Evolutionary conservation across 2,797 vertebrate species (phyloP).

Genomic region (Lepidocolaptes lacrymiger): DNA sequence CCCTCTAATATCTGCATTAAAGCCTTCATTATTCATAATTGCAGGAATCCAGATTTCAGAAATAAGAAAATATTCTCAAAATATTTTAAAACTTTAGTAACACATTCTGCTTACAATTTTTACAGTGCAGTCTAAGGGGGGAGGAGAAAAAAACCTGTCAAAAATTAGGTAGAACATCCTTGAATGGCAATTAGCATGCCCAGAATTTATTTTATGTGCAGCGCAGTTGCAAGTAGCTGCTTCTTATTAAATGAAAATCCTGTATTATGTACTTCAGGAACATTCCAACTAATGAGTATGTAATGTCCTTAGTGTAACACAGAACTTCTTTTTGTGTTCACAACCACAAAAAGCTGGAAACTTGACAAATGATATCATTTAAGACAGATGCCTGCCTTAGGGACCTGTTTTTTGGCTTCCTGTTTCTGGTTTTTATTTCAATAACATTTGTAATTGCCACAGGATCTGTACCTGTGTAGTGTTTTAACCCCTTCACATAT

Average conservation of each 20-base stretch:
- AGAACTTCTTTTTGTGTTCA: conserved; percentile 74
- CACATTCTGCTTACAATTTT: neutral
- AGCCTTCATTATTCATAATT: neutral
- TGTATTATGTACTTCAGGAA: conserved; percentile 70
- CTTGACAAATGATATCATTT: conserved; percentile 82
- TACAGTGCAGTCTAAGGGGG: neutral
- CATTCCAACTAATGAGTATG: conserved; percentile 75
- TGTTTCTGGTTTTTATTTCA: conserved; percentile 84
- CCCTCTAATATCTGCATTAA: neutral
- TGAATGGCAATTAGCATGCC: conserved; percentile 55
- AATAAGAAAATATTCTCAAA: neutral
- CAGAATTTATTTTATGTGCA: conserved; percentile 70
- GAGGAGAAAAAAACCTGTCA: conserved; percentile 27
- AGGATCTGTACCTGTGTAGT: conserved; percentile 73
- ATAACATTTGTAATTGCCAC: conserved; percentile 78
- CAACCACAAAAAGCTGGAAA: conserved; percentile 79
- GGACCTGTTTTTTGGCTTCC: conserved; percentile 81
- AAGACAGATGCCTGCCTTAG: conserved; percentile 82
- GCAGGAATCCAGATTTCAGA: neutral
- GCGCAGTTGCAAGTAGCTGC: conserved; percentile 70
- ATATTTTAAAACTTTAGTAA: neutral
- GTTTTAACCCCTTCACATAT: conserved; percentile 76
- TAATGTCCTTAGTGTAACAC: conserved; percentile 70
- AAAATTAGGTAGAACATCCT: conserved; percentile 46
- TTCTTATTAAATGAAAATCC: conserved; percentile 77